Evolutionary conservation across 2,888 invertebrate species (phyloP).

Genomic region (Notodonta dromedarius): DNA sequence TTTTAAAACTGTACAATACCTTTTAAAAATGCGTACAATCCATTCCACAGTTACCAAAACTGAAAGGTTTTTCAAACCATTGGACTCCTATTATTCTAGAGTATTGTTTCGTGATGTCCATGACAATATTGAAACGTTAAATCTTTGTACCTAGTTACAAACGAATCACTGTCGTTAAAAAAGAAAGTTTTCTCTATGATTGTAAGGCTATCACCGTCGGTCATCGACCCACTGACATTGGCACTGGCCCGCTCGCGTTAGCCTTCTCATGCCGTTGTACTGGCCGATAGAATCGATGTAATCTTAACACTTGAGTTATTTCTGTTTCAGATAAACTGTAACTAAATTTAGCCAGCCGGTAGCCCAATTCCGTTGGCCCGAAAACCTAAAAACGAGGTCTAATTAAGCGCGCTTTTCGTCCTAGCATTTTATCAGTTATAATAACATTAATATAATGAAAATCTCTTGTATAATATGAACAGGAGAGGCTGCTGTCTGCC

Average conservation of each 20-base stretch:
- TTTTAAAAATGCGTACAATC: too few relatives aligned
- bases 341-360: not conserved
- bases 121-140: too few relatives aligned
- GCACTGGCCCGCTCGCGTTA: slow-evolving; percentile 33
- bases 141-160: not conserved
- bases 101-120: too few relatives aligned
- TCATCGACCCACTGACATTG: slow-evolving; percentile 41
- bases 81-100: too few relatives aligned
- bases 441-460: too few relatives aligned
- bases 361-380: not conserved
- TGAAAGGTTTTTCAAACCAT: too few relatives aligned
- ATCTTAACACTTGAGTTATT: slow-evolving; percentile 8
- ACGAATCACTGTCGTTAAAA: slow-evolving; percentile 19
- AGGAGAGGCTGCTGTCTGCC: too few relatives aligned
- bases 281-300: slow-evolving; percentile 17
- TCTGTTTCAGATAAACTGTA: not conserved
- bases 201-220: slow-evolving; percentile 23
- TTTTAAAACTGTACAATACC: too few relatives aligned
- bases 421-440: too few relatives aligned
- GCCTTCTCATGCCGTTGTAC: slow-evolving; percentile 20
- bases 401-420: too few relatives aligned
- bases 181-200: slow-evolving; percentile 37
- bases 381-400: not conserved
- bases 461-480: too few relatives aligned
- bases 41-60: too few relatives aligned